Evolutionary conservation across 2,888 invertebrate species (phyloP), one percentile per base, ranked within the genome.

Genomic region (Brenthis ino): DNA sequence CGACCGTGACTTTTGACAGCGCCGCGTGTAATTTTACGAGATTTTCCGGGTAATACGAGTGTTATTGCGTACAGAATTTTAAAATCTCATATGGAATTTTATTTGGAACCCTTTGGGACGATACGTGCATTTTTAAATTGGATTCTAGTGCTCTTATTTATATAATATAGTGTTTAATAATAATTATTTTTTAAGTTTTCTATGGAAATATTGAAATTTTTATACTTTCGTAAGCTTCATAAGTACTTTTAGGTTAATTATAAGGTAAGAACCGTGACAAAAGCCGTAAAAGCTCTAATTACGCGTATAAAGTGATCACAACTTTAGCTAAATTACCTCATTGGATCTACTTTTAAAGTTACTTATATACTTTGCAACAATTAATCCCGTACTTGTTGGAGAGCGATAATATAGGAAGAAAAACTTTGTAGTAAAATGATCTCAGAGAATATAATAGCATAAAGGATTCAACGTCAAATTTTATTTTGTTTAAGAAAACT

Each of bases 1-100:
- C 65, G 56, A 68, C 65, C 57, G 64, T 69, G 64, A 70, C 63
- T 57, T 63, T 64, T 73, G 69, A 65, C 60, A 56, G 48, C 65
- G 64, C 68, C 64, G 61, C 63, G 47, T 47, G 57, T 65, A 67
- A 69, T 69, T 66, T 67, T 67, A 67, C 55, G 64, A 70, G 50
- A 67, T 67, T 65, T 67, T 48, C 66, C 55, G 61, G 33, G 48
- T 24, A 61, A 56, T 61, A 66, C 33, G 47, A 66, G 60, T 66
- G 47, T 55, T 61, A 67, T 61, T 61, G 61, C 67, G 61, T 67
- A 55, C 3, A 11, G 33, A 66, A 48, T 66, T 66, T 28, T 54
- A 60, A 66, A 58, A 60, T 55, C 20, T 43, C 24, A 53, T 43
- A 54, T 47, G 24, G 13, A 33, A 60, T 54, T 60, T 54, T 48